A percentile compares a stretch with the other conserved stretches of the same genome.
Evolutionary conservation across 2,888 invertebrate species (phyloP).

Genomic region (Drosophila antonietae): DNA sequence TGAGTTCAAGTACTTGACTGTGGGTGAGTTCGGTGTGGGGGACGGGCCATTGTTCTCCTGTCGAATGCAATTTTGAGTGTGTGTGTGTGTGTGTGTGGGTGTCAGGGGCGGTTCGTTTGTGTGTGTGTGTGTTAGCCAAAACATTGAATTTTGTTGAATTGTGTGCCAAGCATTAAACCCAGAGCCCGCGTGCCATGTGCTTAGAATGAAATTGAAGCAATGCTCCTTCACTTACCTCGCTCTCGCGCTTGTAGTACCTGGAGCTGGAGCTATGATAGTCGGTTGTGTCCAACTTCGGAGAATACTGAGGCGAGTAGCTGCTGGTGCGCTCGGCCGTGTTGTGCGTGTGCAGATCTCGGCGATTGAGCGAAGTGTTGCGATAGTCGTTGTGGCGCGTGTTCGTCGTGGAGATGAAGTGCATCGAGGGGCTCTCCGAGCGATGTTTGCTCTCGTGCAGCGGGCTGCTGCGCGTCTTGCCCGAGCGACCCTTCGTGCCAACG

Average conservation of each 20-base stretch:
- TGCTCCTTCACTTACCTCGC: slow-evolving; percentile 80
- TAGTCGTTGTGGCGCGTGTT: slow-evolving; percentile 83
- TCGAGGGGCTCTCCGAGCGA: slow-evolving; percentile 84
- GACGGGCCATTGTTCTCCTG: slow-evolving; percentile 77
- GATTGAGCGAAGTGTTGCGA: slow-evolving; percentile 76
- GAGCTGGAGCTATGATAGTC: slow-evolving; percentile 82
- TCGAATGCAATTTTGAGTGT: slow-evolving; percentile 66
- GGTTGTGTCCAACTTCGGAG: slow-evolving; percentile 82
- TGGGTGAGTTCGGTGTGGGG: slow-evolving; percentile 76
- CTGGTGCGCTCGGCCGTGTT: slow-evolving; percentile 76
- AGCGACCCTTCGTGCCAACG: slow-evolving; percentile 90
- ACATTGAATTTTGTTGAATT: slow-evolving; percentile 63
- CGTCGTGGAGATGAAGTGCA: slow-evolving; percentile 84
- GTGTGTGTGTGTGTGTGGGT: slow-evolving; percentile 11
- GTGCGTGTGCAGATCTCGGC: slow-evolving; percentile 74
- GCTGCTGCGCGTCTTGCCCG: slow-evolving; percentile 86
- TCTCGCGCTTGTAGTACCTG: slow-evolving; percentile 84
- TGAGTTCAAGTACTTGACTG: slow-evolving; percentile 81
- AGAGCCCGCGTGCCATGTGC: slow-evolving; percentile 52
- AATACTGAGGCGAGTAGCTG: slow-evolving; percentile 84
- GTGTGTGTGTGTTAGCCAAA: slow-evolving; percentile 59
- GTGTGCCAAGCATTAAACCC: slow-evolving; percentile 49
- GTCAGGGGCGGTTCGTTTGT: slow-evolving; percentile 33
- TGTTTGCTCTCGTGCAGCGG: slow-evolving; percentile 86
- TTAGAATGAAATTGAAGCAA: slow-evolving; percentile 6